These are phyloP conservation scores for Noctilio leporinus DNA, from an alignment of 2,113 vertebrate species.

Conservation along the genomic window DNA sequence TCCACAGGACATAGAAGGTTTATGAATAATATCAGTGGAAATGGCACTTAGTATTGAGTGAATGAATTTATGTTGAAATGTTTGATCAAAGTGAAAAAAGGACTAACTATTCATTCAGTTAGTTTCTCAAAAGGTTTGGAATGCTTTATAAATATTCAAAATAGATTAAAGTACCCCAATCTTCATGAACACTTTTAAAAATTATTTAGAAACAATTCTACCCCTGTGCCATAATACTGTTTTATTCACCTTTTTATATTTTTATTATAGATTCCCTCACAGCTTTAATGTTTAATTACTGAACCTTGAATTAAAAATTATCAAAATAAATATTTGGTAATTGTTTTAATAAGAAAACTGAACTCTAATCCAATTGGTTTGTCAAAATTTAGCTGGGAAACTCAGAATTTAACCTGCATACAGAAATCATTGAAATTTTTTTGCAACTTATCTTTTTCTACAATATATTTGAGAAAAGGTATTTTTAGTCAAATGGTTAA, in stretches of 20 bases:
- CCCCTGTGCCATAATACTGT: background rate
- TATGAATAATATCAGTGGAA: conserved; percentile 62
- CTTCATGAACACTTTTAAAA: conserved; percentile 10
- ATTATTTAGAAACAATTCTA: conserved; percentile 27
- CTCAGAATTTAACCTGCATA: background rate
- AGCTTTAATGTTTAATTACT: background rate
- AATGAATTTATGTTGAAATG: conserved; percentile 61
- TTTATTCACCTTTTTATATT: background rate
- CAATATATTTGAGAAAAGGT: background rate
- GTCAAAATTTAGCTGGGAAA: background rate
- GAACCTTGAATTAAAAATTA: background rate
- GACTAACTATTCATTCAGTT: background rate
- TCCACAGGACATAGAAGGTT: conserved; percentile 37
- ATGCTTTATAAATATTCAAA: conserved; percentile 45
- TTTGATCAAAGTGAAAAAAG: conserved; percentile 57
- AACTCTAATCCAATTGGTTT: background rate
- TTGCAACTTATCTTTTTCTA: background rate
- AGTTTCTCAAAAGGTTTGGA: conserved; percentile 29
- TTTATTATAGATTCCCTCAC: background rate
- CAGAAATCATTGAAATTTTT: conserved; percentile 23
- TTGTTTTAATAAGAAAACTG: background rate
- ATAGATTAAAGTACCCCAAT: conserved; percentile 20
- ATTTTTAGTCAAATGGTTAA: background rate
- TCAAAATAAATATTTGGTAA: conserved; percentile 14
- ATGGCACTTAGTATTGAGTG: conserved; percentile 44